Base-by-base conservation (phyloP, 1,140 invertebrate species). In the Bombus confusus region DNA sequence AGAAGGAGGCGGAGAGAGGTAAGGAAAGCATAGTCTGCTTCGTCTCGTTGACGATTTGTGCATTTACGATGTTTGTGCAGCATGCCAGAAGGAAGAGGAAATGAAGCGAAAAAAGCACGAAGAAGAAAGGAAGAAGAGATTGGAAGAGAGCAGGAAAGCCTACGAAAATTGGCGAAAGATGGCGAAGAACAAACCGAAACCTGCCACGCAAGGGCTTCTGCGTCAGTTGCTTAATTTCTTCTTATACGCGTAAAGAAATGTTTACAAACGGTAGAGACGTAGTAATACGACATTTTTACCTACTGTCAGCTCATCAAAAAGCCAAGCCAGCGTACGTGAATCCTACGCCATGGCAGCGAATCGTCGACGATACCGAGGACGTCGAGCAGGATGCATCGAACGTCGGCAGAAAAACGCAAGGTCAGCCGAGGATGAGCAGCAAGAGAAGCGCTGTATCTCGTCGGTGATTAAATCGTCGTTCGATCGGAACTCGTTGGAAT, bases 131-230 rank as follows among this genome's bases (percentile, higher is more conserved):
- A 90, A 89, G n/a, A 93, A 64, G 62, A 86, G 91, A 47, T 22
- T 93, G 0, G 89, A 93, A 41, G 83, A 93, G 28, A 94, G 92
- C 79, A 47, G 80, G 3, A 92, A 89, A n/a, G 94, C 94, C 59
- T 95, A 94, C 75, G 88, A 93, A 43, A 91, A 92, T 43, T 95
- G 94, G 94, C 84, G 80, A n/a, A 88, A 94, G 80, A 94, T 88
- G 18, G 91, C 94, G 13, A 94, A 92, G 85, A 91, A 90, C 62
- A 91, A 80, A 77, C 93, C 94, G 13, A 94, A 89, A 78, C 94
- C 94, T 5, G 92, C 94, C 2, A 95, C 94, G 0, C 94, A 95
- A 88, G 92, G 94, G 85, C 86, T 95, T 68, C 82, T 95, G 57
- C 93, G 94, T 95, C 87, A 91, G 93, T 94, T 83, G 34, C 57